Conservation (phyloP, 2,113 vertebrate species). For the Hymenochirus boettgeri region DNA sequence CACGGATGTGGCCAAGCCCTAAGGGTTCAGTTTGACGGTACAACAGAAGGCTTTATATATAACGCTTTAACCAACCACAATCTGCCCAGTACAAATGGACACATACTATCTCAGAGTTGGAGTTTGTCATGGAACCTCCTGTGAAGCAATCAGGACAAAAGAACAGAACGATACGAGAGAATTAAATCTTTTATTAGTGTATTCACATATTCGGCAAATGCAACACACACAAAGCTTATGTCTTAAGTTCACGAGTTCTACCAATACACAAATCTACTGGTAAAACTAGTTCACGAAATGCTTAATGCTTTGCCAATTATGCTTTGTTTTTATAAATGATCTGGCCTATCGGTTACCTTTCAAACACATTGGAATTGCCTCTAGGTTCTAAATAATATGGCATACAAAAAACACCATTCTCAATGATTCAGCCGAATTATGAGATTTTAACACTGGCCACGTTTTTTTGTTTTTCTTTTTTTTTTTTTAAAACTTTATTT, state of each 20-base stretch:
- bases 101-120: too few relatives aligned
- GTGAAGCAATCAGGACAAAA: too few relatives aligned
- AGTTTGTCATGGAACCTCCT: too few relatives aligned
- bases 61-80: too few relatives aligned
- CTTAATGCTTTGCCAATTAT: conserved; percentile 62
- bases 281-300: conserved; percentile 71
- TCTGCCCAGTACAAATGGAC: too few relatives aligned
- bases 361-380: conserved; percentile 55
- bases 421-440: conserved; percentile 42
- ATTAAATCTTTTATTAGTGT: conserved; percentile 89
- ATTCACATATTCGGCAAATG: conserved; percentile 91
- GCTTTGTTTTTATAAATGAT: conserved; percentile 36
- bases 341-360: conserved; percentile 44
- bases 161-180: conserved; percentile 55
- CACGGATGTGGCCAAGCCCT: too few relatives aligned
- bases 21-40: too few relatives aligned
- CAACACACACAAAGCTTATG: conserved; percentile 83
- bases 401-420: conserved; percentile 47
- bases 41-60: too few relatives aligned
- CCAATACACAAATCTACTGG: conserved; percentile 77
- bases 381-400: conserved; percentile 51
- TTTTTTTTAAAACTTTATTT: conserved; percentile 24
- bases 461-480: conserved; percentile 29
- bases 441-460: conserved; percentile 60
- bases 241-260: conserved; percentile 77